A percentile compares a stretch with the other conserved stretches of the same genome.
Conservation (phyloP, 37 sponge, comb jelly and placozoan genomes). For the Oscarella lobularis region DNA sequence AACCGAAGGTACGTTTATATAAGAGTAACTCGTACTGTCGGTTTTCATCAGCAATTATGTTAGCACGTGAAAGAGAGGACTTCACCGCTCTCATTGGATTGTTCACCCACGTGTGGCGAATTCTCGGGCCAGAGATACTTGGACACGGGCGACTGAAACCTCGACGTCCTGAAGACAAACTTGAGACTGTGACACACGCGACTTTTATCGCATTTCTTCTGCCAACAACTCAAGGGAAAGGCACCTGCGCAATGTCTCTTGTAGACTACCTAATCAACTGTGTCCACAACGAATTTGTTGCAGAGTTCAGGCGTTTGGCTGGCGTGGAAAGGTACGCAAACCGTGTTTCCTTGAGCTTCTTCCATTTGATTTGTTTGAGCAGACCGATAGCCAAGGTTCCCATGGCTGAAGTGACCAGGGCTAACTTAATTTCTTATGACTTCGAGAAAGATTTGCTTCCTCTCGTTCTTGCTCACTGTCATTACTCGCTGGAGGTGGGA, state of each 20-base stretch:
- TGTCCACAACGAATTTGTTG: not conserved
- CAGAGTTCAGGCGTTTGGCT: not conserved
- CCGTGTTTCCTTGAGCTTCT: not conserved
- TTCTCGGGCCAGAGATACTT: too few species aligned
- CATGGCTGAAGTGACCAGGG: not conserved
- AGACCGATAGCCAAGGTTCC: not conserved
- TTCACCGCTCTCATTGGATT: too few species aligned
- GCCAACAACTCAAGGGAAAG: not conserved
- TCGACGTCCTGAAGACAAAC: not conserved
- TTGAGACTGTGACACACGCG: not conserved
- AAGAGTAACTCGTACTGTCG: too few species aligned
- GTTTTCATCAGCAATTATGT: too few species aligned
- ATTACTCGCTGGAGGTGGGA: not conserved
- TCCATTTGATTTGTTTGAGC: not conserved
- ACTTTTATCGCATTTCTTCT: not conserved
- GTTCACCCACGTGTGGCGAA: too few species aligned
- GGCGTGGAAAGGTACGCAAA: not conserved
- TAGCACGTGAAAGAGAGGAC: too few species aligned
- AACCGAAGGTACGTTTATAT: too few species aligned
- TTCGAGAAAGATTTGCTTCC: not conserved
- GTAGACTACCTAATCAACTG: not conserved
- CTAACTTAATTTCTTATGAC: not conserved
- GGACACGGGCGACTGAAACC: not conserved
- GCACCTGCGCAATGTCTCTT: not conserved
- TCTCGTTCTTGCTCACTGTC: slow-evolving; percentile 3